Percentiles rank a stretch among this genome's conserved stretches.
phyloP scores from a whole-genome alignment of 2,113 vertebrate genomes.

The Empidonax traillii region DNA sequence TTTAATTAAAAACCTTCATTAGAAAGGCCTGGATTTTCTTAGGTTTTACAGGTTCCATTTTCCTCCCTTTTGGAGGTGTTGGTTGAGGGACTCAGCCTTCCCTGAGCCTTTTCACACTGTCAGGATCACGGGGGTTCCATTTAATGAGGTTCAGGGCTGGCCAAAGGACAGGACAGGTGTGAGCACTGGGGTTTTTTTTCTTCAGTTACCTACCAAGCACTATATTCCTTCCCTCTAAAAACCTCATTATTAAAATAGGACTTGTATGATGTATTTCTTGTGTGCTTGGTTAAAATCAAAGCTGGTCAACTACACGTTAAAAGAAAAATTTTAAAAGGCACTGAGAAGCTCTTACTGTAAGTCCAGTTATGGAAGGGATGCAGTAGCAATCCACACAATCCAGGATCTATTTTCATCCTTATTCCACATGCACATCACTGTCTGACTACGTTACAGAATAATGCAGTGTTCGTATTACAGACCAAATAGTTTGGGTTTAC shows the following conservation, averaged over 20 bases:
- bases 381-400: background rate
- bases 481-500: background rate
- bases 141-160: background rate
- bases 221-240: background rate
- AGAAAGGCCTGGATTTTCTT: background rate
- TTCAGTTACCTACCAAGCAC: background rate
- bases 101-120: background rate
- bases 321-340: background rate
- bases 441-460: background rate
- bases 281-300: background rate
- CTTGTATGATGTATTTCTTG: background rate
- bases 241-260: background rate
- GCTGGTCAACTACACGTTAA: background rate
- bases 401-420: constrained; percentile 28
- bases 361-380: background rate
- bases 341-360: background rate
- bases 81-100: background rate
- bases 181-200: background rate
- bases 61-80: background rate
- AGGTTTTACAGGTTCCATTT: background rate
- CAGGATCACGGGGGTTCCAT: rapidly evolving
- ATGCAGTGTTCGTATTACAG: background rate
- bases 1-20: background rate
- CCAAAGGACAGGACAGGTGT: background rate
- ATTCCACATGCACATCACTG: background rate